Evolutionary conservation across 2,888 invertebrate species (phyloP).

Genomic region (Antheraea yamamai): DNA sequence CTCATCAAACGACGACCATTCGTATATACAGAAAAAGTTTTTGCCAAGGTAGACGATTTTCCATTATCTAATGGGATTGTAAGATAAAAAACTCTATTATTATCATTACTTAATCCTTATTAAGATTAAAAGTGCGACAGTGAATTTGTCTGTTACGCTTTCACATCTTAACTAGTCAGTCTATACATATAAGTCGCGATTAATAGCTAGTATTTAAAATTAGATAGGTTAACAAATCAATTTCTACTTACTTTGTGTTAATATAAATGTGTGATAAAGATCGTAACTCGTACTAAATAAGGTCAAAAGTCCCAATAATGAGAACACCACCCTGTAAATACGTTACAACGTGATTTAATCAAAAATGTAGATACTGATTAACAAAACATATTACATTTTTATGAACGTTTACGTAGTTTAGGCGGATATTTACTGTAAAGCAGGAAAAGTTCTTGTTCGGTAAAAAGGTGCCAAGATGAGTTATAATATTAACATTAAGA

Average conservation of each 20-base stretch:
- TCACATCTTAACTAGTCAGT: no score
- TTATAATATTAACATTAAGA: no score
- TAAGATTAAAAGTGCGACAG: not conserved
- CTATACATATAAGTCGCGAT: no score
- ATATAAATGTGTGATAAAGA: constrained; percentile 34
- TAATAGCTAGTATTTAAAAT: no score
- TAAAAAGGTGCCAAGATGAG: no score
- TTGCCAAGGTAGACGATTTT: constrained; percentile 29
- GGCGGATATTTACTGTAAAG: not conserved
- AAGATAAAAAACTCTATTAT: constrained; percentile 1
- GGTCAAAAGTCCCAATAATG: constrained; percentile 47
- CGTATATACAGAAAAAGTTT: constrained; percentile 51
- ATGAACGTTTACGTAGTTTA: no score
- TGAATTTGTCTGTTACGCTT: no score
- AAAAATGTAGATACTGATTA: not conserved
- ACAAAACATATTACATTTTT: no score
- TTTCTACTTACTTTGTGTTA: constrained; percentile 40
- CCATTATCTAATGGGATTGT: constrained; percentile 41
- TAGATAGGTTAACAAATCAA: constrained; percentile 17
- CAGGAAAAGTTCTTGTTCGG: no score
- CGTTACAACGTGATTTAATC: not conserved
- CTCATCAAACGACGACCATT: constrained; percentile 59
- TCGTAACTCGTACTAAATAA: constrained; percentile 53
- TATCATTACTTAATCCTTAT: not conserved
- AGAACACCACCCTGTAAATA: constrained; percentile 44